A percentile compares a stretch with the other conserved stretches of the same genome.
Evolutionary conservation across 30 jellyfish, hydroid and myxozoan genomes (phyloP).

Genomic region (Aurelia aurita complex sp. Pacific): DNA sequence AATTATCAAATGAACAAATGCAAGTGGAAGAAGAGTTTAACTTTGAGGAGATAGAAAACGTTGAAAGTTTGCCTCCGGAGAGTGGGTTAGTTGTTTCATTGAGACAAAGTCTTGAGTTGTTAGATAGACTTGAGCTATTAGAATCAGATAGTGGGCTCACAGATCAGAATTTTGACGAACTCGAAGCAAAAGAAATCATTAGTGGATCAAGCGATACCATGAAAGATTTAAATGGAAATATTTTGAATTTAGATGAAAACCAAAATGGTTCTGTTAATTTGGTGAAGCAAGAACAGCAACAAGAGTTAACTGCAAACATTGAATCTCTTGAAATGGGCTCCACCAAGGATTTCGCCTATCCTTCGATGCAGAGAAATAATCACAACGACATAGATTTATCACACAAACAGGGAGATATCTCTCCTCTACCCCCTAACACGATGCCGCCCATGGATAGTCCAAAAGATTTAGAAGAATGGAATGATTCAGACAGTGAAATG

Average conservation of each 20-base stretch:
- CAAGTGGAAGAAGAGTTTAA: neutral
- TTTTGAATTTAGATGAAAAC: neutral
- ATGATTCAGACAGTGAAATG: slow-evolving; percentile 15
- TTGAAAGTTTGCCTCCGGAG: slow-evolving; percentile 20
- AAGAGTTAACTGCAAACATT: too few relatives aligned
- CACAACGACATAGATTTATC: neutral
- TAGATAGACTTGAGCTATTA: slow-evolving; percentile 33
- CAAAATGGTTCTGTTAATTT: neutral
- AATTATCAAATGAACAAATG: too few relatives aligned
- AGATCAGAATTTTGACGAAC: neutral
- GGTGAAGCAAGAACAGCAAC: too few relatives aligned
- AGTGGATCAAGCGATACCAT: neutral
- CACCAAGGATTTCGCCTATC: neutral
- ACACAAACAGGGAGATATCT: neutral
- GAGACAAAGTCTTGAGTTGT: slow-evolving; percentile 47
- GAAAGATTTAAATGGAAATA: neutral
- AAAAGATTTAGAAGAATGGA: neutral
- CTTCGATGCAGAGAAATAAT: neutral
- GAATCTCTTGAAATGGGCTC: neutral
- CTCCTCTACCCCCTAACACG: neutral
- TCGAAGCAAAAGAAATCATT: neutral
- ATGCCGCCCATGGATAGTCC: neutral
- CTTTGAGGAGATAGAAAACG: neutral
- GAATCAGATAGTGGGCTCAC: slow-evolving; percentile 15
- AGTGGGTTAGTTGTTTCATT: slow-evolving; percentile 6